Base-by-base conservation (phyloP, 2,797 vertebrate genomes). In the Helarctos malayanus region DNA sequence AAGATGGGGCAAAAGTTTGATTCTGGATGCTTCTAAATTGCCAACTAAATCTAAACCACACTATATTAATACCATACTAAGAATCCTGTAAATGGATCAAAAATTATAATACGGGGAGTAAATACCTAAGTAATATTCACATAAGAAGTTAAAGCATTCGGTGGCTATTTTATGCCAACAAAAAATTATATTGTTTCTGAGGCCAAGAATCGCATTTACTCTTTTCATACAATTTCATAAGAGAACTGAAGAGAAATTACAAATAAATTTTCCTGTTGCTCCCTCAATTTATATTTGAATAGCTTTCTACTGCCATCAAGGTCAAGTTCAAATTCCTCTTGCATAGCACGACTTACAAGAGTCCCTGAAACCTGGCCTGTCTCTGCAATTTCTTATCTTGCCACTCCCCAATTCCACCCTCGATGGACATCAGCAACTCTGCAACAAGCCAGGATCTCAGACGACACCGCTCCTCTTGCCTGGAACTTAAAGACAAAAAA, bases 21-120 rank as follows among this genome's bases (percentile, higher is more conserved):
- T 81, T 95, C 54, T 80, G 27, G 38, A 90, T 75, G 1, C 75
- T 86, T 68, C 56, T 87, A 78, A 86, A 86, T 15, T 91, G 68
- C 41, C 65, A 95, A 81, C 47, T 54, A 95, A 91, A 89, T 52
- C 69, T 94, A 69, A 89, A 61, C 68, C 57, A 65, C 89, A 95
- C 59, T 71, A 89, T 8, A 76, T 7, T 89, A 87, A 86, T 75
- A 85, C 47, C 49, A 49, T 35, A 65, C 5, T 54, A 94, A 86
- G 54, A 90, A 73, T 88, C 49, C 85, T 95, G 6, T 78, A 86
- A 93, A 47, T 47, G 32, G 52, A 85, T 61, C 38, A 76, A 61
- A 84, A 94, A 76, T 19, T 89, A 32, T 29, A 41, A 79, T 8
- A 92, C 11, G 49, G 23, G 81, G 47, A 73, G 90, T 52, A 78